Percentiles rank a stretch among this genome's conserved stretches.
phyloP scores from a whole-genome alignment of 2,113 vertebrate genomes.

The Patagioenas fasciata region DNA sequence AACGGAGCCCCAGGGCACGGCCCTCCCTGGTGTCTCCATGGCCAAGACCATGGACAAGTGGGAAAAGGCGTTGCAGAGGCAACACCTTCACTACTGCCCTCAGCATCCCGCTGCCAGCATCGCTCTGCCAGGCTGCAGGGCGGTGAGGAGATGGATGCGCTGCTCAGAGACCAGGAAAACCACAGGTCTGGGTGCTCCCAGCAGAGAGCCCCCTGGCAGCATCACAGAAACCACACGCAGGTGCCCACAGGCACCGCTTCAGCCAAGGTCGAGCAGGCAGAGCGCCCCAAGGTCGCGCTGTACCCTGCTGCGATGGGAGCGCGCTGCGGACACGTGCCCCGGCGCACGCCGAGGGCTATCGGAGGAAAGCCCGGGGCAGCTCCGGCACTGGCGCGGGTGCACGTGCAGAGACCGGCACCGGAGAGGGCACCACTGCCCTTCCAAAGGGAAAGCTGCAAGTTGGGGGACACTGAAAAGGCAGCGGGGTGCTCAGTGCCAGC shows the following conservation, averaged over 20 bases:
- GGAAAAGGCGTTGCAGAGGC: rapidly evolving
- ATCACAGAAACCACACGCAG: not conserved
- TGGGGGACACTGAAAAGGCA: not conserved
- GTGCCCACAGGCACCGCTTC: not conserved
- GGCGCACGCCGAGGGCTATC: not conserved
- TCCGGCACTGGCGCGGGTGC: not conserved
- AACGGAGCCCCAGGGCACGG: not conserved
- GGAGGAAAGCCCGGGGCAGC: not conserved
- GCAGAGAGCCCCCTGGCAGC: not conserved
- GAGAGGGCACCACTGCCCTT: not conserved
- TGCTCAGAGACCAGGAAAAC: not conserved
- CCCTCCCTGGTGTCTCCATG: rapidly evolving
- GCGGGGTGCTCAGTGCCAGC: not conserved
- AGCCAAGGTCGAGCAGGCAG: constrained; percentile 21
- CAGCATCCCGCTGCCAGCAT: not conserved
- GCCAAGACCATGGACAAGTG: not conserved
- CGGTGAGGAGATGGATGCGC: not conserved
- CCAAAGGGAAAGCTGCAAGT: not conserved
- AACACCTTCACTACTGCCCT: not conserved
- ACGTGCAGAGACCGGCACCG: rapidly evolving
- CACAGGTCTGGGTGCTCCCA: not conserved
- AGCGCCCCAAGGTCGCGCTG: not conserved
- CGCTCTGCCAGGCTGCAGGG: not conserved
- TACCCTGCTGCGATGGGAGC: not conserved
- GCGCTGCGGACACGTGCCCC: not conserved